Conservation (phyloP, 2,888 invertebrate species). For the Drosophila barbarae region DNA sequence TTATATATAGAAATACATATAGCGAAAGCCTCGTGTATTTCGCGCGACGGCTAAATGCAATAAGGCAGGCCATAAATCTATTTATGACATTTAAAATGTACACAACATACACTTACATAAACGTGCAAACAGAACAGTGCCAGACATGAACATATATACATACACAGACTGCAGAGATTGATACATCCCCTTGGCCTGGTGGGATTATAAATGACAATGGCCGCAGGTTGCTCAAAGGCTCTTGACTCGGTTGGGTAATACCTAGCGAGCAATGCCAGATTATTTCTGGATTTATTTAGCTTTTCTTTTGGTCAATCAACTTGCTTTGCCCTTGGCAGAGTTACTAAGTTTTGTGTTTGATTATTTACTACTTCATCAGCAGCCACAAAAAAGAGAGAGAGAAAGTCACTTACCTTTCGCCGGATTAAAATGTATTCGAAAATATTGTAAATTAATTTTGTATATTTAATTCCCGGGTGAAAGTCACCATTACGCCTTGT, state of each 20-base stretch:
- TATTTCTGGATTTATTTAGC: slow-evolving; percentile 15
- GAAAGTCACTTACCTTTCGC: not conserved
- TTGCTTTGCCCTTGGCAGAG: slow-evolving; percentile 3
- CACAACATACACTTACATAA: slow-evolving; percentile 45
- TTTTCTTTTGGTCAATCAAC: slow-evolving; percentile 27
- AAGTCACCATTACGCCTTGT: slow-evolving; percentile 25
- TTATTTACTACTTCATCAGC: slow-evolving; percentile 3
- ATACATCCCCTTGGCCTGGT: slow-evolving; percentile 9
- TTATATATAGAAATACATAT: slow-evolving; percentile 13
- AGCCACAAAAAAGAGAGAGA: not conserved
- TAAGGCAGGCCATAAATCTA: slow-evolving; percentile 66
- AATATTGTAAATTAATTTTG: not conserved
- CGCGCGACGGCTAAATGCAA: slow-evolving; percentile 46
- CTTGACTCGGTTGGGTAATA: slow-evolving; percentile 40
- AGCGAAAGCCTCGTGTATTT: slow-evolving; percentile 8
- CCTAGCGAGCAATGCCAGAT: slow-evolving; percentile 19
- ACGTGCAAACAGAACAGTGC: slow-evolving; percentile 15
- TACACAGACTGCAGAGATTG: slow-evolving; percentile 8
- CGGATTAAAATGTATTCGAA: not conserved
- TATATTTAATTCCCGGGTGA: slow-evolving; percentile 18
- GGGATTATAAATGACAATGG: slow-evolving; percentile 38
- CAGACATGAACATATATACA: slow-evolving; percentile 6
- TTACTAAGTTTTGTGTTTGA: not conserved
- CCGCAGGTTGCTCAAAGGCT: slow-evolving; percentile 26
- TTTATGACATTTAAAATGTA: slow-evolving; percentile 70